A percentile compares a stretch with the other conserved stretches of the same genome.
phyloP scores from a whole-genome alignment of 2,113 vertebrate genomes.

The Nansenia antarctica region DNA sequence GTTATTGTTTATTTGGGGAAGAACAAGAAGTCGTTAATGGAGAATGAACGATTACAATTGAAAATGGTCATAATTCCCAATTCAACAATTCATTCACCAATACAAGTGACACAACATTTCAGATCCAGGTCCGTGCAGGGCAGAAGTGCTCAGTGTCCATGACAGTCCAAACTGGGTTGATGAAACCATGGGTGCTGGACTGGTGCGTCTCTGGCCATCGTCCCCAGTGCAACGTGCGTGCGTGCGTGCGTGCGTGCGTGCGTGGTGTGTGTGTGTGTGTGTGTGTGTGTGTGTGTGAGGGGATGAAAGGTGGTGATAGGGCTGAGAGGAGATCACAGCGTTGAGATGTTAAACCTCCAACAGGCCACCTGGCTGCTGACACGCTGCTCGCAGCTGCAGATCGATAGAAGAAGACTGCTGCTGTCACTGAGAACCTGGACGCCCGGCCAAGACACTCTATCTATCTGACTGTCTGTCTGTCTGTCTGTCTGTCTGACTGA shows the following conservation, averaged over 20 bases:
- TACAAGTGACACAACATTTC: too few relatives aligned
- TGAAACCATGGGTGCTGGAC: too few relatives aligned
- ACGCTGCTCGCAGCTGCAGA: conserved; percentile 42
- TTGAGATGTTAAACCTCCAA: conserved; percentile 65
- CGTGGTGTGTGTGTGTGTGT: conserved; percentile 33
- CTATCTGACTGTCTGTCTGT: conserved; percentile 36
- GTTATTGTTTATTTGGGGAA: too few relatives aligned
- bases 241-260: conserved; percentile 17
- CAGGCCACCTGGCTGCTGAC: conserved; percentile 46
- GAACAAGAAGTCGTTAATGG: too few relatives aligned
- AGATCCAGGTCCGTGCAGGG: too few relatives aligned
- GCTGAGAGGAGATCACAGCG: conserved; percentile 68
- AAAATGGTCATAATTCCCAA: too few relatives aligned
- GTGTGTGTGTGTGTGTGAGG: conserved; percentile 24
- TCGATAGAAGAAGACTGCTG: conserved; percentile 66
- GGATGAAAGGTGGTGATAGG: conserved; percentile 61
- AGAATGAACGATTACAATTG: too few relatives aligned
- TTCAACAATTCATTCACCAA: too few relatives aligned
- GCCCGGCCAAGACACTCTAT: conserved; percentile 63
- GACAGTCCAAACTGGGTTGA: too few relatives aligned
- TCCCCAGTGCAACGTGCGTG: too few relatives aligned
- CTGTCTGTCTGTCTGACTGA: conserved; percentile 16
- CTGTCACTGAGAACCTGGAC: conserved; percentile 67
- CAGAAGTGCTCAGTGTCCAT: too few relatives aligned
- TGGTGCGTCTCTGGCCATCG: too few relatives aligned